Conservation (phyloP, 1,140 invertebrate genomes). For the Steinernema khuongi region DNA sequence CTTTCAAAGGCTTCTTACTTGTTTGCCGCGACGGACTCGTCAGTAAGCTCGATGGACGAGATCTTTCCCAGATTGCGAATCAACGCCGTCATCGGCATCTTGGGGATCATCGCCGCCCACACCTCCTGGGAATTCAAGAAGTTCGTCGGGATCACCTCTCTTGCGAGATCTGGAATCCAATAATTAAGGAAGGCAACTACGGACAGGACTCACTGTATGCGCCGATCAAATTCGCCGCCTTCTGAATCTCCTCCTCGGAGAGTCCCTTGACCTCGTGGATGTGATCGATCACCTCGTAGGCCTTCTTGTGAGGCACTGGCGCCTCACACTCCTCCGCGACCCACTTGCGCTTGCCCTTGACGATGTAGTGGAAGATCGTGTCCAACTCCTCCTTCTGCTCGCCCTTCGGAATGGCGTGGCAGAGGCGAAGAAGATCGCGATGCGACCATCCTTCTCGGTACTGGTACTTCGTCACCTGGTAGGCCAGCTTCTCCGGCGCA, state of each 20-base stretch:
- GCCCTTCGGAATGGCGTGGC: constrained; percentile 61
- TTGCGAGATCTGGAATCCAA: constrained; percentile 47
- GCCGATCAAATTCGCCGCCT: constrained; percentile 62
- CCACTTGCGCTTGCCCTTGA: constrained; percentile 35
- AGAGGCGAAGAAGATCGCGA: constrained; percentile 67
- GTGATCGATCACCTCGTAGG: background rate
- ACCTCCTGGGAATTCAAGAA: constrained; percentile 67
- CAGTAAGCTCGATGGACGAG: constrained; percentile 66
- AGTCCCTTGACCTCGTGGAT: background rate
- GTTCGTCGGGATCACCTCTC: constrained; percentile 67
- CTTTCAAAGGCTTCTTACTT: no score
- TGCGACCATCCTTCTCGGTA: constrained; percentile 68
- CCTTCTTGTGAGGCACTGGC: constrained; percentile 9
- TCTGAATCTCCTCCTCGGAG: constrained; percentile 52
- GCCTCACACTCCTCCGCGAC: constrained; percentile 7
- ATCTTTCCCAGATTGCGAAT: constrained; percentile 67
- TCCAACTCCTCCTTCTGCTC: constrained; percentile 42
- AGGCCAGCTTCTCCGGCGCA: constrained; percentile 64
- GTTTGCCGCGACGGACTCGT: constrained; percentile 42
- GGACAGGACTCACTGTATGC: constrained; percentile 40
- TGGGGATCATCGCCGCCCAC: constrained; percentile 66
- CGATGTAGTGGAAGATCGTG: constrained; percentile 47
- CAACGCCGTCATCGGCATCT: constrained; percentile 64
- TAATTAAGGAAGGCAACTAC: background rate
- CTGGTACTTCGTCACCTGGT: constrained; percentile 66